Evolutionary conservation across 2,888 invertebrate species (phyloP), one percentile per base, ranked within the genome.

Genomic region (Hypsopygia costalis): DNA sequence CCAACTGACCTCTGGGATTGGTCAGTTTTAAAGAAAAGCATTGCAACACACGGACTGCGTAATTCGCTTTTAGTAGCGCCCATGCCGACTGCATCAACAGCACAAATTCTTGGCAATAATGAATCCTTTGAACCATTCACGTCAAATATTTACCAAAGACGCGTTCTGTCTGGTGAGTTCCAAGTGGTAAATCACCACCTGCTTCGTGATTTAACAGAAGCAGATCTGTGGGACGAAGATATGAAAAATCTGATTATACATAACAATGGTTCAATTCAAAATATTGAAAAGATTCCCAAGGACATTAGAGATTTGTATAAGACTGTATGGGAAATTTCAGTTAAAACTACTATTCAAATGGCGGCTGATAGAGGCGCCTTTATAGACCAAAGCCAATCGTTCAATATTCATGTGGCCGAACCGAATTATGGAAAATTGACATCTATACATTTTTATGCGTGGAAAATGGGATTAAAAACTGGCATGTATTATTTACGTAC

Each of bases 41-140:
- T 99, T 55, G 93, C 94, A 0, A 90, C 94, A 81, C 91, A 96
- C 80, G 99, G 99, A 6, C 89, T 99, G 0, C 90, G 99, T 41
- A 99, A 99, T 86, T 98, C 98, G 1, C 88, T 98, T 20, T 87
- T 99, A 11, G 58, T 99, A 49, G 98, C 99, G 0, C 98, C 98
- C 0, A 99, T 99, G 99, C 99, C 99, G 0, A 99, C 99, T 3
- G 98, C 99, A 6, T 98, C 98, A 0, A 99, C 99, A 0, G 99
- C 99, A 1, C 99, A 99, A 85, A 99, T 99, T 67, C 91, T 99
- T 32, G 99, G 99, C 10, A 99, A 99, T 73, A 99, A 99, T 74
- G 99, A 99, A 79, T 97, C 98, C 0, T 95, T 98, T 66, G 99
- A 99, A 80, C 97, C 99, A 0, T 99, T 98, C 78, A 99, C 98